Base-by-base conservation (phyloP, 2,888 invertebrate species). In the Actias luna region DNA sequence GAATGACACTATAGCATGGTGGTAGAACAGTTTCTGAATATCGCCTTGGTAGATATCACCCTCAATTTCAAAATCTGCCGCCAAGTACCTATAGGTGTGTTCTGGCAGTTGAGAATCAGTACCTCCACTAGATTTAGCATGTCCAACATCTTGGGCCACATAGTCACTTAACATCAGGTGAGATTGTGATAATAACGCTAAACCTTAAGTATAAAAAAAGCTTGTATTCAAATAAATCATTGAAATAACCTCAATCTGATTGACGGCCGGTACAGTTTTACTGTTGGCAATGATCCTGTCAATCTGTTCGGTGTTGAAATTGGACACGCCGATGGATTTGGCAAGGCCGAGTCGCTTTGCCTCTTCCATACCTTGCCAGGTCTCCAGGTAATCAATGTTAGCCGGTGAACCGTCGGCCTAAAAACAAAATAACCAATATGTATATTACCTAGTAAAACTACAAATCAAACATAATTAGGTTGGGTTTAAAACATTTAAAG, bases 301-400 rank as follows among this genome's bases (percentile, higher is more conserved):
- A 29, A 97, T 93, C 83, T 97, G 97, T 60, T 93, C 90, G 39
- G 93, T 93, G 78, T 96, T 97, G 76, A 97, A 97, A 87, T 97
- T 97, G 2, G 96, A 96, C 3, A 91, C 71, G 2, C 90, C 90
- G 0, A 97, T 96, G 4, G 95, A 95, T 70, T 94, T 95, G 0
- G 94, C 93, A 0, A 96, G 83, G 0, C 97, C 96, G 50, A 92
- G 85, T 18, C 93, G 90, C 55, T 95, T 94, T 33, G 93, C 91
- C 55, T 94, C 92, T 76, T 97, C 97, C 95, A 97, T 94, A 0
- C 89, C 95, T 72, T 93, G 93, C 95, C 95, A 96, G 0, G 95
- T 95, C 69, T 96, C 97, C 10, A 95, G 60, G 75, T 94, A 96
- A 84, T 96, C 96, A 5, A 94, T 93, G 62, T 95, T 90, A 36